These are phyloP conservation scores for Cotesia congregata DNA, from an alignment of 2,888 invertebrate species.

Conservation along the genomic window DNA sequence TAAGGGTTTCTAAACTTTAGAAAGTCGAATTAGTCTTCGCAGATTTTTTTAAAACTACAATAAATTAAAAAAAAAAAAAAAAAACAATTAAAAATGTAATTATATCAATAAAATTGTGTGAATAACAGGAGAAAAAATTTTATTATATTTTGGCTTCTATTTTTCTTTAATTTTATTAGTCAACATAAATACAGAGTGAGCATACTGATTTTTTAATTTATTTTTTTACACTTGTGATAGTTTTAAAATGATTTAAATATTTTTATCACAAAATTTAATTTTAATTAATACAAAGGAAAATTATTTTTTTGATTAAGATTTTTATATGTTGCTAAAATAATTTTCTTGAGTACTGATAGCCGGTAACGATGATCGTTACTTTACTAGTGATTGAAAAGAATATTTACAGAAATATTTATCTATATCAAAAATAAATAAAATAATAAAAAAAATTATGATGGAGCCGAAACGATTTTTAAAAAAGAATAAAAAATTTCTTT, in stretches of 20 bases:
- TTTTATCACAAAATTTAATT: neutral
- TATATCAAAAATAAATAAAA: too few relatives aligned
- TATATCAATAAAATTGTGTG: neutral
- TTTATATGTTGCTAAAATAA: neutral
- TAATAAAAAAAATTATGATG: too few relatives aligned
- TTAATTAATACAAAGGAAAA: neutral
- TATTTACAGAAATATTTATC: neutral
- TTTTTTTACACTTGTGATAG: neutral
- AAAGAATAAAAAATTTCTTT: neutral
- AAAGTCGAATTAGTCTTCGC: too few relatives aligned
- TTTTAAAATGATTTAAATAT: neutral
- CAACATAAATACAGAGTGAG: neutral
- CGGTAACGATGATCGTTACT: neutral
- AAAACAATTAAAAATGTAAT: neutral
- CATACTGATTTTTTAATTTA: neutral
- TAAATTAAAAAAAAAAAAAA: neutral
- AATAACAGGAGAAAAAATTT: neutral
- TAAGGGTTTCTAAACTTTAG: too few relatives aligned
- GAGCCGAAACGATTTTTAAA: neutral
- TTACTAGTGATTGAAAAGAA: neutral
- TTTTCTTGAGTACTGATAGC: neutral
- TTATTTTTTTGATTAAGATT: neutral
- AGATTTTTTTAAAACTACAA: too few relatives aligned
- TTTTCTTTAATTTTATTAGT: neutral
- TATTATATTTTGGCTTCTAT: neutral